Evolutionary conservation across 2,113 vertebrate species (phyloP), one percentile per base, ranked within the genome.

Genomic region (Phoxinus phoxinus): DNA sequence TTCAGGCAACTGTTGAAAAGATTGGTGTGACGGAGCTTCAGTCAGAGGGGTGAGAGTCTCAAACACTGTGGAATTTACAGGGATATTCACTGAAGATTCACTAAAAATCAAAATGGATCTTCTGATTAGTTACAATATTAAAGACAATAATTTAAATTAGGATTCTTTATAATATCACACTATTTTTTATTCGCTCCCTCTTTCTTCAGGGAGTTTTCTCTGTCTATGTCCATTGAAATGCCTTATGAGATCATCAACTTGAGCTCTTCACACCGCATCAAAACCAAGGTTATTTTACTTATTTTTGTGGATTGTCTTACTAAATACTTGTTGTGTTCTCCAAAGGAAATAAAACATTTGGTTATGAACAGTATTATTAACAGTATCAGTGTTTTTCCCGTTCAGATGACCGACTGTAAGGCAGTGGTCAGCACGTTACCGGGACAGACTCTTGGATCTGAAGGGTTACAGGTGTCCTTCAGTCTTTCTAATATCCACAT

Each of bases 211-310:
- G 92, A 92, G 81, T 98, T 97, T 91, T 94, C 88, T 30, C 73
- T 96, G 87, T 93, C 92, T 56, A 89, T 96, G 92, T 96, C 94
- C 15, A 83, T 96, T 59, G 94, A 97, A 89, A 96, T 97, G 96
- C 95, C 94, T 0, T 84, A 94, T 7, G 72, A 93, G 90, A 97
- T 97, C 86, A 87, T 88, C 53, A 67, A 76, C 51, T 93, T 97
- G 82, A 53, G 63, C 2, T 93, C 94, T 85, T 96, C 94, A 58
- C 95, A 97, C 81, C 12, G 88, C 51, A 86, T 97, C 80, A 94
- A 94, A 92, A 92, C 92, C 12, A 97, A 98, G 95, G 95, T 98
- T 83, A 23, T 69, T 51, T 23, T 12, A 44, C 35, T 72, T 5
- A 46, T n/a, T n/a, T n/a, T n/a, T n/a, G n/a, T n/a, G n/a, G n/a